These are phyloP conservation scores for Whitmania pigra DNA, from an alignment of 1,140 invertebrate genomes.

Conservation along the genomic window DNA sequence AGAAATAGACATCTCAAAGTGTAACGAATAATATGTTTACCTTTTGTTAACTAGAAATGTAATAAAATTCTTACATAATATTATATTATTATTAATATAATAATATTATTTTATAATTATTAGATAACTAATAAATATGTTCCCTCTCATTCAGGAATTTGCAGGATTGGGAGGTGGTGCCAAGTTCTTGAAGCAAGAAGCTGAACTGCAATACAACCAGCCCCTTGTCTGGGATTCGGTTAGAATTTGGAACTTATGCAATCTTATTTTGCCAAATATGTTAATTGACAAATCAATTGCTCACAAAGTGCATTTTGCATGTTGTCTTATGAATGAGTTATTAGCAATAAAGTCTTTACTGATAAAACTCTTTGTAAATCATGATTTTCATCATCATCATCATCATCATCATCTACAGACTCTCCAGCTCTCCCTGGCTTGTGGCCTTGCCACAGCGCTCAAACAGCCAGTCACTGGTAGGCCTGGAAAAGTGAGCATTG, in stretches of 20 bases:
- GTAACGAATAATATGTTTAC: too few relatives aligned
- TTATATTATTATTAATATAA: too few relatives aligned
- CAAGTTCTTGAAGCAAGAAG: slow-evolving; percentile 68
- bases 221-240: slow-evolving; percentile 55
- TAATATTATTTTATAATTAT: too few relatives aligned
- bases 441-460: slow-evolving; percentile 50
- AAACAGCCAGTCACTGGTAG: slow-evolving; percentile 39
- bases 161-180: slow-evolving; percentile 76
- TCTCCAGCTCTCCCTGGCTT: slow-evolving; percentile 57
- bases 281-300: not conserved
- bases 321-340: not conserved
- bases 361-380: too few relatives aligned
- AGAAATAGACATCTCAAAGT: too few relatives aligned
- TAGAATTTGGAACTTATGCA: slow-evolving; percentile 22
- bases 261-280: not conserved
- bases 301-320: not conserved
- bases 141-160: slow-evolving; percentile 49
- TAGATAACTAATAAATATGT: too few relatives aligned
- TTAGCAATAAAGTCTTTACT: too few relatives aligned
- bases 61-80: too few relatives aligned
- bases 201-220: slow-evolving; percentile 62
- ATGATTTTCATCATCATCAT: not conserved
- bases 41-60: too few relatives aligned
- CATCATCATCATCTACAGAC: slow-evolving; percentile 50
- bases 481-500: slow-evolving; percentile 50